phyloP scores from a whole-genome alignment of 2,888 invertebrate genomes.

The Mythimna lalbum region DNA sequence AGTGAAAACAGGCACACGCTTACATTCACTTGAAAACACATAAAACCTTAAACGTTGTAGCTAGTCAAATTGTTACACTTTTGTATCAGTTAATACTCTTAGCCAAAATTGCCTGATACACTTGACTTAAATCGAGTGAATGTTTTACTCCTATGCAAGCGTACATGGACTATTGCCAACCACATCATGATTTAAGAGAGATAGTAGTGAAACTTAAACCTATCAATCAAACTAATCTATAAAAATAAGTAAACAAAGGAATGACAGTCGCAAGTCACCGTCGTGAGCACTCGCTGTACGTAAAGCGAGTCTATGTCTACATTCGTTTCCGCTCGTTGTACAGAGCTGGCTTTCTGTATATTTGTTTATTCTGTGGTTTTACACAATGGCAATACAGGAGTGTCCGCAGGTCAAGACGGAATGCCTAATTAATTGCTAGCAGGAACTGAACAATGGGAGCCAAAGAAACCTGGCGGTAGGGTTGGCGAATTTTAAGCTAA shows the following conservation, averaged over 20 bases:
- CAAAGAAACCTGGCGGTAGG: slow-evolving; percentile 58
- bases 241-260: too few species aligned
- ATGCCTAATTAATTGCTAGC: slow-evolving; percentile 62
- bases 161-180: too few species aligned
- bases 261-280: background rate
- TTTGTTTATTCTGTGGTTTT: slow-evolving; percentile 5
- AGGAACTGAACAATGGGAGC: slow-evolving; percentile 60
- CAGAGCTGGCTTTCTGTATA: background rate
- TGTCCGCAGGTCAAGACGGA: slow-evolving; percentile 55
- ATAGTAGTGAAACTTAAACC: too few species aligned
- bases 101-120: too few species aligned
- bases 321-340: background rate
- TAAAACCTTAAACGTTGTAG: too few species aligned
- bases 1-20: background rate
- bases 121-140: too few species aligned
- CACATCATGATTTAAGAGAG: too few species aligned
- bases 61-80: background rate
- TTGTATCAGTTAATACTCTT: background rate
- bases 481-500: slow-evolving; percentile 26
- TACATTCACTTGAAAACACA: too few species aligned
- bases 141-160: too few species aligned
- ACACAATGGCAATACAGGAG: slow-evolving; percentile 44
- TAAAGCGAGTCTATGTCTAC: background rate
- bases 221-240: too few species aligned
- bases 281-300: background rate